Base-by-base conservation (phyloP, 1,140 invertebrate species). In the Bombus impatiens region DNA sequence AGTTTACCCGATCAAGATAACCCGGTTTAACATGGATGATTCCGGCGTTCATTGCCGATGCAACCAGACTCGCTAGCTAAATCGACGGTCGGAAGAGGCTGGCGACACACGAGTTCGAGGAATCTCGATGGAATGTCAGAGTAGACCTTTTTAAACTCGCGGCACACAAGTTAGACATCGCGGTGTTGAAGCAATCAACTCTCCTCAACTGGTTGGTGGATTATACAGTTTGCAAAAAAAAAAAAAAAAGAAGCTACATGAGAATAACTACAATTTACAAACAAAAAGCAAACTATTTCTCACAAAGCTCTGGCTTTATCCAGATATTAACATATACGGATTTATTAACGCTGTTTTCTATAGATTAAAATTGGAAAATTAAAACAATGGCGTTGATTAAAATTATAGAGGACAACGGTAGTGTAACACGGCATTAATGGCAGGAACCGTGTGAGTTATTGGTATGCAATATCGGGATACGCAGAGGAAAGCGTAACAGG, bases 1-100 rank as follows among this genome's bases (percentile, higher is more conserved):
- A 84, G 83, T 67, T 76, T 84, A 78, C 75, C 57, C 32, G 84
- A 89, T 84, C 70, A 65, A n/a, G 40, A 81, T 75, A 78, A 76
- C 65, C 44, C 25, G 74, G 18, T 62, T 47, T 75, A 62, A 37
- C 76, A n/a, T 42, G 78, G 65, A 47, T 71, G 40, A 70, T 80
- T 85, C 77, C 83, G 22, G 68, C 68, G 53, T 44, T 72, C 68
- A 53, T 85, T 72, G n/a, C 32, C 40, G 53, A 71, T 62, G 25
- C 32, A 79, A 40, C 42, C n/a, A 32, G 59, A 40, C 53, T 71
- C 35, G 25, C n/a, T 35, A 35, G n/a, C 10, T 18, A 53, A 53
- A 40, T 8, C 8, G 47, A n/a, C 18, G n/a, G 3, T n/a, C 77
- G 2, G 28, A 70, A n/a, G 42, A 6, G 15, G 8, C 25, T 28